Conservation (phyloP, 2,797 vertebrate genomes). For the Urophycis tenuis region DNA sequence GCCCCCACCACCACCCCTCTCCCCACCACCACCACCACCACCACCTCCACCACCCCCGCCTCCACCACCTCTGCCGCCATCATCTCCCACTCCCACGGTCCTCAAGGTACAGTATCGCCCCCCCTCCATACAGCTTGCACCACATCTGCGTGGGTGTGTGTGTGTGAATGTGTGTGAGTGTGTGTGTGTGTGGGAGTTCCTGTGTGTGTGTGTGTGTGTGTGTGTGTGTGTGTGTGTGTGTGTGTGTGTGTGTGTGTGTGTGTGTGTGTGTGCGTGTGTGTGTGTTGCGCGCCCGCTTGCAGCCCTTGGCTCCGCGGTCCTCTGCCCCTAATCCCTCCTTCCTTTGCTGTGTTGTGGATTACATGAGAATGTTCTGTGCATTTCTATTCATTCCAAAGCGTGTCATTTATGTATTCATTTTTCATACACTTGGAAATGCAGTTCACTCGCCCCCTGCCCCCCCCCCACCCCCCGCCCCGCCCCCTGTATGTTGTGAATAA, state of each 20-base stretch:
- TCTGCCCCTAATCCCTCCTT: background rate
- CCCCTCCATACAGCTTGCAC: constrained; percentile 29
- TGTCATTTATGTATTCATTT: background rate
- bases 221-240: constrained; percentile 16
- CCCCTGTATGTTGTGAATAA: background rate
- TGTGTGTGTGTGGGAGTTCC: constrained; percentile 6
- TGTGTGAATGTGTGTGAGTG: constrained; percentile 15
- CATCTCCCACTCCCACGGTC: constrained; percentile 80
- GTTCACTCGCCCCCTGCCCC: background rate
- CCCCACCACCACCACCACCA: constrained; percentile 87
- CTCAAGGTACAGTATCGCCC: constrained; percentile 70
- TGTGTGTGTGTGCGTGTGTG: constrained; percentile 3
- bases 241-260: constrained; percentile 13
- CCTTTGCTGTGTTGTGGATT: background rate
- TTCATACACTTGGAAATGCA: background rate
- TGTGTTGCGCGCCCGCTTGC: background rate
- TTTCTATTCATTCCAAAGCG: background rate
- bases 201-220: constrained; percentile 2
- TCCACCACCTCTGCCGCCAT: constrained; percentile 72
- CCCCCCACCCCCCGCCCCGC: too few relatives aligned
- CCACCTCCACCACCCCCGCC: constrained; percentile 67
- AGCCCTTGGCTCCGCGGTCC: background rate
- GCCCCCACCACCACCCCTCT: constrained; percentile 97
- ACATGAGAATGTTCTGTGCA: background rate
- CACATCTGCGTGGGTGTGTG: constrained; percentile 13